These are phyloP conservation scores for Acronicta leporina DNA, from an alignment of 2,888 invertebrate species.

Conservation along the genomic window DNA sequence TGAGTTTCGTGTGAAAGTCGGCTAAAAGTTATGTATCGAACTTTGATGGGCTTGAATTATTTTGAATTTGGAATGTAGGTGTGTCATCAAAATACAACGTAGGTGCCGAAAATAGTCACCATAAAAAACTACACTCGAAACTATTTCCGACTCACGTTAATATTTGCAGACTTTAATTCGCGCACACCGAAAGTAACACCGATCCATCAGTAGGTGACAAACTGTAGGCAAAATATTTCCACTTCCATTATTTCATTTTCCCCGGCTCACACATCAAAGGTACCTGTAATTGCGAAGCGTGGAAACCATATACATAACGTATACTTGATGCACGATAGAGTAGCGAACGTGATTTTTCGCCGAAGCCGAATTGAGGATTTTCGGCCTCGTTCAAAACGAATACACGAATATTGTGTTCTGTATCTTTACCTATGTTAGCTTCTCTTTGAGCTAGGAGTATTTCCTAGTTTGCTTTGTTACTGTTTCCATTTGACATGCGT, in stretches of 20 bases:
- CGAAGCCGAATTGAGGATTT: constrained; percentile 29
- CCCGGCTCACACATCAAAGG: constrained; percentile 65
- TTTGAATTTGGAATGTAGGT: too few species aligned
- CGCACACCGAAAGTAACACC: constrained; percentile 41
- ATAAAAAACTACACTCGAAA: constrained; percentile 6
- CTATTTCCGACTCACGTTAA: constrained; percentile 32
- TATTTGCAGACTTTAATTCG: constrained; percentile 49
- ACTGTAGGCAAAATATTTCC: constrained; percentile 63
- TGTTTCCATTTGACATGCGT: constrained; percentile 21
- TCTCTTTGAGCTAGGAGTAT: constrained; percentile 7
- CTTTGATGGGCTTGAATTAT: background rate
- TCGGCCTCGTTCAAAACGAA: constrained; percentile 30
- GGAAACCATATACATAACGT: constrained; percentile 40
- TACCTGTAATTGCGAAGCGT: constrained; percentile 56
- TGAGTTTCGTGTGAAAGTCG: background rate
- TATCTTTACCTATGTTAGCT: constrained; percentile 9
- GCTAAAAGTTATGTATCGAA: background rate
- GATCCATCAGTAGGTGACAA: constrained; percentile 63
- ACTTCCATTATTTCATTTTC: constrained; percentile 64
- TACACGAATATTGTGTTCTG: constrained; percentile 24
- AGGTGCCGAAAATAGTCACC: too few species aligned
- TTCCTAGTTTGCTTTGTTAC: constrained; percentile 12
- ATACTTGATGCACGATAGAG: constrained; percentile 31
- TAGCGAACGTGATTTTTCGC: constrained; percentile 38
- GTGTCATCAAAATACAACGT: too few species aligned